phyloP scores from a whole-genome alignment of 1,140 invertebrate species.

The Philopotamus ludificatus region DNA sequence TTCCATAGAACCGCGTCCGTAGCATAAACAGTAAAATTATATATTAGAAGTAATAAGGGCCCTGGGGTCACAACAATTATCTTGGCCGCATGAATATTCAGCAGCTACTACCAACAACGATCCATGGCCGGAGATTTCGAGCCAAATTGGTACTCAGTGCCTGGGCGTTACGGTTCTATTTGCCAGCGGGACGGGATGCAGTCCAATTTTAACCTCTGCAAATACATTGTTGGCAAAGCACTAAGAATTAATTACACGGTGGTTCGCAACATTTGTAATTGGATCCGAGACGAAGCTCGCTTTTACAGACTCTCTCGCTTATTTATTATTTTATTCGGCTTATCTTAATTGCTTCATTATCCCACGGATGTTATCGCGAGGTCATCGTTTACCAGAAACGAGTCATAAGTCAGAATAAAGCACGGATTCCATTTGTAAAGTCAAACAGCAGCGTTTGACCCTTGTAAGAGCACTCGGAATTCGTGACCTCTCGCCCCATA shows the following conservation, averaged over 20 bases:
- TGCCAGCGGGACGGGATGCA: not conserved
- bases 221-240: no score
- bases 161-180: not conserved
- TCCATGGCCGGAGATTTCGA: not conserved
- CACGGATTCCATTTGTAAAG: not conserved
- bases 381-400: no score
- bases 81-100: conserved; percentile 23
- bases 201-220: no score
- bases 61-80: conserved; percentile 22
- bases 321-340: no score
- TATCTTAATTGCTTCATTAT: no score
- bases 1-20: conserved; percentile 8
- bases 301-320: no score
- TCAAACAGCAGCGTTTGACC: not conserved
- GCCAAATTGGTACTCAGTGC: no score
- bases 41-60: conserved; percentile 18
- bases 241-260: no score
- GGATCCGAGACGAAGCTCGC: no score
- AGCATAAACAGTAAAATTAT: conserved; percentile 20
- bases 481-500: not conserved
- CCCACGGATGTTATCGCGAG: no score
- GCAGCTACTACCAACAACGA: conserved; percentile 22
- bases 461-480: not conserved
- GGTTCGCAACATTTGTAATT: no score
- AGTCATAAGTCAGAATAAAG: no score